Percentiles rank a stretch among this genome's conserved stretches.
Evolutionary conservation across 2,797 vertebrate genomes (phyloP).

Genomic region (Coendou prehensilis): DNA sequence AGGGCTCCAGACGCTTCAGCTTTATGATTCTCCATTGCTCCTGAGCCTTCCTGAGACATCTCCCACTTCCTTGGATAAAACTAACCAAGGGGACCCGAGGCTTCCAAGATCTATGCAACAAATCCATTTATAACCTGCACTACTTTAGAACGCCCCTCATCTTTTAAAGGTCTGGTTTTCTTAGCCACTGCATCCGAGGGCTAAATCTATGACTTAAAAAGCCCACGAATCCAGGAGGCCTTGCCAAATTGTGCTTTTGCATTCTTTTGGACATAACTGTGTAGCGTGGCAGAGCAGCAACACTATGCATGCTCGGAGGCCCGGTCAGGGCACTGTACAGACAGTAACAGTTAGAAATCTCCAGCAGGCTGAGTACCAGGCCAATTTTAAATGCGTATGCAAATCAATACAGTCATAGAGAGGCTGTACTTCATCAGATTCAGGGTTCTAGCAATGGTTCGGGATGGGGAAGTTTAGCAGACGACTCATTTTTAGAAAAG

Average conservation of each 20-base stretch:
- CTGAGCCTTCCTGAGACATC: background rate
- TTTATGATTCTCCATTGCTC: background rate
- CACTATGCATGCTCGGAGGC: background rate
- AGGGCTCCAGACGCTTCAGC: background rate
- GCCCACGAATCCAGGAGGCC: background rate
- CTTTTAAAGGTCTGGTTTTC: background rate
- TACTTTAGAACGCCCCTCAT: background rate
- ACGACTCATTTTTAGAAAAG: conserved; percentile 63
- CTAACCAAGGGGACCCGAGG: background rate
- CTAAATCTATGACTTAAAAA: background rate
- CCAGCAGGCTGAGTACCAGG: background rate
- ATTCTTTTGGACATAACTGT: background rate
- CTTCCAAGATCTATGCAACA: background rate
- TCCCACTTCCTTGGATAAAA: background rate
- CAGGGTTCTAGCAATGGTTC: conserved; percentile 27
- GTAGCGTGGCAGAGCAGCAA: background rate
- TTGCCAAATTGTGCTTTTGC: background rate
- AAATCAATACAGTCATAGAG: conserved; percentile 36
- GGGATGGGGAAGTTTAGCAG: conserved; percentile 47
- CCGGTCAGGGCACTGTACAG: background rate
- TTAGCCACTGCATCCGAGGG: background rate
- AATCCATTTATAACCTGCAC: background rate
- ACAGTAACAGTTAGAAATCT: background rate
- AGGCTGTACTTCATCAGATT: background rate
- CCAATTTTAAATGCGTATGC: conserved; percentile 62